A percentile compares a stretch with the other conserved stretches of the same genome.
These are phyloP conservation scores for Strix aluco DNA, from an alignment of 2,113 vertebrate genomes.

Conservation along the genomic window DNA sequence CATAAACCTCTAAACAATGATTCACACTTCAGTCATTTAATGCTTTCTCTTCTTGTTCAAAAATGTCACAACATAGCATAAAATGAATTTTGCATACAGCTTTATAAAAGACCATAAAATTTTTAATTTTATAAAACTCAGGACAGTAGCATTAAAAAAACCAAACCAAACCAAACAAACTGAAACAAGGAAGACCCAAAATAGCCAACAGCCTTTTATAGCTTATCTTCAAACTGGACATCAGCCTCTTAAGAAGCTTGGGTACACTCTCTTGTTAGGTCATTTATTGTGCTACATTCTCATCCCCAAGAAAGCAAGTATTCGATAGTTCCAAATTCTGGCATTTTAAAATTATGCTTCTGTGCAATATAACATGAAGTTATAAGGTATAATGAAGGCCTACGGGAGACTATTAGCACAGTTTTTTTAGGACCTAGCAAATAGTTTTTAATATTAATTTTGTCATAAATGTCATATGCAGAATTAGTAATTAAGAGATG, in stretches of 20 bases:
- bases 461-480: not conserved
- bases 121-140: not conserved
- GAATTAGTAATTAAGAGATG: conserved; percentile 4
- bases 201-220: not conserved
- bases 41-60: not conserved
- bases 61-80: not conserved
- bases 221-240: not conserved
- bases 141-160: not conserved
- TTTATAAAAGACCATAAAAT: not conserved
- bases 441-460: conserved; percentile 41
- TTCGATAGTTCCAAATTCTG: not conserved
- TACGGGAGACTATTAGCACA: conserved; percentile 50
- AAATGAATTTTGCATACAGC: conserved; percentile 12
- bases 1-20: not conserved
- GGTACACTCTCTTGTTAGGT: not conserved
- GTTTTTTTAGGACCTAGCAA: not conserved
- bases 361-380: not conserved
- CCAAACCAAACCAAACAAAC: not conserved
- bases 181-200: not conserved
- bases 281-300: not conserved
- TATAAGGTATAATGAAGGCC: conserved; percentile 47
- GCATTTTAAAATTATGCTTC: conserved; percentile 19
- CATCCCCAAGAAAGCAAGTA: not conserved
- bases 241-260: not conserved
- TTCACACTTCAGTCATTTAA: not conserved